Evolutionary conservation across 2,797 vertebrate species (phyloP), one percentile per base, ranked within the genome.

Genomic region (Sarcophilus harrisii): DNA sequence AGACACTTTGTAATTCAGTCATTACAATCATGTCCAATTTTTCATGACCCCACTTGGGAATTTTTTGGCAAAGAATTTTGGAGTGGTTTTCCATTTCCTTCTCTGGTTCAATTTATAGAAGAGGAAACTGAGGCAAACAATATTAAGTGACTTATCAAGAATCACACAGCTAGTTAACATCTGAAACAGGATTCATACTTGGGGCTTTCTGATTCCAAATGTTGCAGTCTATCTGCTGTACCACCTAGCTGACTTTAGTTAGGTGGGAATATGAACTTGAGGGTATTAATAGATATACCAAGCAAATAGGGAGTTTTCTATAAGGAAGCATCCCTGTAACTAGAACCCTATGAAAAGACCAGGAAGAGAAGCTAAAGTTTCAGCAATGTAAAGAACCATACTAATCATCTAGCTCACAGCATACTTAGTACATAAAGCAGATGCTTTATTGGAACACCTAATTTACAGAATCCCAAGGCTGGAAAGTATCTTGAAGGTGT

Each of bases 381-480:
- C 12, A 28, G 18, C 1, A 1, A 3, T 0, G 0, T 8, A 0
- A 3, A 58, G 73, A 14, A 27, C 13, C 21, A n/a, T 73, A 73
- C 66, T 32, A 66, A 6, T 66, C 32, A 66, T n/a, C 62, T 18
- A 66, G 60, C 24, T 62, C 60, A 62, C 60, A 32, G 29, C 11
- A 62, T 62, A 60, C 59, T 60, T 60, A 60, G 28, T 60, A 11
- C 59, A 30, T 30, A 52, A 52, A 52, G 30, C 1, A 4, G 29
- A 62, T 66, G 4, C 62, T n/a, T n/a, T 66, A 32, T 5, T n/a
- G 30, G n/a, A 62, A 92, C 3, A 27, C 57, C 38, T 54, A 38
- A 55, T 54, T 92, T 55, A 38, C 24, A 92, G 90, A 94, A 32
- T n/a, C 13, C 38, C 3, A 66, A 90, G 45, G 55, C n/a, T 45